Base-by-base conservation (phyloP, 2,797 vertebrate species). In the Paratrypauchen microcephalus region DNA sequence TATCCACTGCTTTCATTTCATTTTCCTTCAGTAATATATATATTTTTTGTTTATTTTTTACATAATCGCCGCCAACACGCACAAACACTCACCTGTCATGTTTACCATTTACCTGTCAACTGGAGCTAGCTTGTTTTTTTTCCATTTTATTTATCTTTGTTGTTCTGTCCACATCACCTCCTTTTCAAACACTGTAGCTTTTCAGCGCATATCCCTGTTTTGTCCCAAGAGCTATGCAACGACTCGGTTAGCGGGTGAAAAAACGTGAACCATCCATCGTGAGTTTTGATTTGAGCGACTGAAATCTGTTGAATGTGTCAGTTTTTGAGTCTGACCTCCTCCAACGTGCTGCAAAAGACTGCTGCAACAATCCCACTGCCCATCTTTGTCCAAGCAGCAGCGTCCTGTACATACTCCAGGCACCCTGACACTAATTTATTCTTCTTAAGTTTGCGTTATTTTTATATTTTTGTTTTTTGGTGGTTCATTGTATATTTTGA, bases 401-500 rank as follows among this genome's bases (percentile, higher is more conserved):
- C 61, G 76, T 81, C 74, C 69, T 84, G 84, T 87, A 89, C 87
- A 88, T 90, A 57, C 91, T 65, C 45, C 93, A 93, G 88, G 92
- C 41, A 45, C 41, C 88, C 93, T 91, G 90, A 92, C 92, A 95
- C 93, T 97, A 97, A 98, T 94, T 96, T 97, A 97, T 96, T 97
- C 92, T 91, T 79, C 74, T 72, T 66, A 78, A 70, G n/a, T 77
- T n/a, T 30, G 30, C 8, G 1, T 32, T 79, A 86, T 73, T 90
- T 89, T 82, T 88, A 86, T 84, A 13, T 61, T 39, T 9, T 39
- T 6, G 5, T 23, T 12, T 88, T 90, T 85, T 84, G 80, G 75
- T 77, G 65, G 69, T 81, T 74, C 82, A 82, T 72, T 79, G 82
- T 82, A 78, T 83, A 82, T 91, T 89, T 90, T 75, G 88, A 89